These are phyloP conservation scores for Lepidotrigona ventralis DNA, from an alignment of 1,140 invertebrate species.

Conservation along the genomic window DNA sequence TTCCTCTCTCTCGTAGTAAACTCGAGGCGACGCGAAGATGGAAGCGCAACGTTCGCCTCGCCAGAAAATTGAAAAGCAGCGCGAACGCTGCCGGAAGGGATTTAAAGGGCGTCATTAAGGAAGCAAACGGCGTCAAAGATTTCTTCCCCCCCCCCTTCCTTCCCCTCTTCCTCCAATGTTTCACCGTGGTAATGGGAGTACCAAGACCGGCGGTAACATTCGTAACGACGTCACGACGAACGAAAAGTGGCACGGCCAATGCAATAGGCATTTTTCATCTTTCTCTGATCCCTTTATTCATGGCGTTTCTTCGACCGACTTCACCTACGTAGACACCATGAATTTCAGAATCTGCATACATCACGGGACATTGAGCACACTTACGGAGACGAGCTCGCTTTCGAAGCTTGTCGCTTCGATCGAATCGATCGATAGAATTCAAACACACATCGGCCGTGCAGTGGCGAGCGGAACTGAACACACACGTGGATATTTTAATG, in stretches of 20 bases:
- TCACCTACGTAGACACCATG: not conserved
- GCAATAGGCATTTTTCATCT: not conserved
- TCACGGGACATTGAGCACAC: not conserved
- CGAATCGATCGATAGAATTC: not conserved
- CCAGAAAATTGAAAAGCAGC: slow-evolving; percentile 23
- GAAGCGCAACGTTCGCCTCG: too few species aligned
- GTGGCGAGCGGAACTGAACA: too few species aligned
- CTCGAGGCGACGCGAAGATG: not conserved
- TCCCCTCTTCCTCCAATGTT: not conserved
- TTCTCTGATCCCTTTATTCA: not conserved
- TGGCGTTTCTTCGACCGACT: not conserved
- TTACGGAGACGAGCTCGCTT: not conserved
- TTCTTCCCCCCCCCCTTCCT: not conserved
- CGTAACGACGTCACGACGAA: not conserved
- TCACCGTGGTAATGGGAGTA: not conserved
- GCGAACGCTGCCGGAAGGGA: not conserved
- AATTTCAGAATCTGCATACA: not conserved
- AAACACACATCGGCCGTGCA: not conserved
- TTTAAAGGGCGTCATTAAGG: slow-evolving; percentile 29
- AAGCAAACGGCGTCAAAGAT: slow-evolving; percentile 21
- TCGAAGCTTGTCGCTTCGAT: not conserved
- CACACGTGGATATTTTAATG: too few species aligned
- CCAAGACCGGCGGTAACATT: not conserved
- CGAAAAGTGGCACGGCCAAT: not conserved
- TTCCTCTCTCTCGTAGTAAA: slow-evolving; percentile 8